Evolutionary conservation across 1,140 invertebrate genomes (phyloP).

Genomic region (Euwallacea similis): DNA sequence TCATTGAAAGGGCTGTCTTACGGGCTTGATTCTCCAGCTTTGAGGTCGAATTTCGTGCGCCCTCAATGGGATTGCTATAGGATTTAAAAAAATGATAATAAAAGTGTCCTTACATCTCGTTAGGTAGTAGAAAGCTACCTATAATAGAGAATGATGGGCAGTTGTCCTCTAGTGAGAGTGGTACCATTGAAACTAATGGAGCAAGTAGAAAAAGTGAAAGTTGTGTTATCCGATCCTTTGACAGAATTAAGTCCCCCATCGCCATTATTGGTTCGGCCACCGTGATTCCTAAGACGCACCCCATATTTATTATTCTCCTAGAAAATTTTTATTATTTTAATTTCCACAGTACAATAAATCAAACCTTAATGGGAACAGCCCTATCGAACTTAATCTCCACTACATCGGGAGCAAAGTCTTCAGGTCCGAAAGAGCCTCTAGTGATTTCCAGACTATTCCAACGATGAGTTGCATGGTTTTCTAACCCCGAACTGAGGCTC

Average conservation of each 20-base stretch:
- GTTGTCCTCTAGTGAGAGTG: slow-evolving; percentile 89
- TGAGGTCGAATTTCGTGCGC: slow-evolving; percentile 65
- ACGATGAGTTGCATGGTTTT: slow-evolving; percentile 60
- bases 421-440: slow-evolving; percentile 73
- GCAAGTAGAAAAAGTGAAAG: slow-evolving; percentile 89
- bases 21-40: slow-evolving; percentile 72
- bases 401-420: slow-evolving; percentile 76
- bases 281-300: slow-evolving; percentile 83
- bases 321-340: neutral
- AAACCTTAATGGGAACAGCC: slow-evolving; percentile 81
- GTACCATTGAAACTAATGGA: slow-evolving; percentile 94
- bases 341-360: neutral
- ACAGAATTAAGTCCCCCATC: slow-evolving; percentile 85
- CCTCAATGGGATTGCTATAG: slow-evolving; percentile 66
- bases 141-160: slow-evolving; percentile 93
- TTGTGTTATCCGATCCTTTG: slow-evolving; percentile 89
- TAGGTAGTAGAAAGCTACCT: slow-evolving; percentile 50
- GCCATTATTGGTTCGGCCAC: slow-evolving; percentile 90
- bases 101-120: too few relatives aligned
- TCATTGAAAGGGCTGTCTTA: slow-evolving; percentile 71
- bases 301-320: slow-evolving; percentile 89
- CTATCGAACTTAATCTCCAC: slow-evolving; percentile 90
- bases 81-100: too few relatives aligned
- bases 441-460: slow-evolving; percentile 78
- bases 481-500: slow-evolving; percentile 49